Evolutionary conservation across 2,113 vertebrate genomes (phyloP).

Genomic region (Archilochus colubris): DNA sequence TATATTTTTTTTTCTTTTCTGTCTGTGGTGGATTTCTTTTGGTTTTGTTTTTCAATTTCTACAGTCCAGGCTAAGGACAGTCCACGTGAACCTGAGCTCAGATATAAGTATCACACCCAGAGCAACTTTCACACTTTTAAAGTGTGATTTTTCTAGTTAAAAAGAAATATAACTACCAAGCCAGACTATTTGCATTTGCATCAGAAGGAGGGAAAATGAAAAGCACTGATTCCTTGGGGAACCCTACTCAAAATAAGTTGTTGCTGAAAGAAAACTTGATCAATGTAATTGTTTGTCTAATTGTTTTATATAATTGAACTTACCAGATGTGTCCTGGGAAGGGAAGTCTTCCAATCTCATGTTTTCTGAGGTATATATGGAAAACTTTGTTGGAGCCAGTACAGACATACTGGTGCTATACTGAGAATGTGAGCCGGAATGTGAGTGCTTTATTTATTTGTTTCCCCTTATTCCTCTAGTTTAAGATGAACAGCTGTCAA

Average conservation of each 20-base stretch:
- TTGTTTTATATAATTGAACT: background rate
- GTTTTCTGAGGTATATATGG: background rate
- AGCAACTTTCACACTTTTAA: background rate
- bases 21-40: background rate
- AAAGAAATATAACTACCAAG: background rate
- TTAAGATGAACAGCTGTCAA: constrained; percentile 3
- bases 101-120: background rate
- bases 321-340: background rate
- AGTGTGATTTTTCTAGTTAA: background rate
- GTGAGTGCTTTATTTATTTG: background rate
- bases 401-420: background rate
- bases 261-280: background rate
- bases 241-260: background rate
- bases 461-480: background rate
- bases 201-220: background rate
- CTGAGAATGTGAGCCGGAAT: background rate
- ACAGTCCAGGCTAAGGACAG: background rate
- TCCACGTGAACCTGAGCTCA: background rate
- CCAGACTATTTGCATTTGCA: background rate
- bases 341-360: background rate
- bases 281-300: background rate
- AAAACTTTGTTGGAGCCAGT: background rate
- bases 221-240: background rate
- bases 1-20: background rate
- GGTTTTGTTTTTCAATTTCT: background rate